Evolutionary conservation across 2,113 vertebrate genomes (phyloP), one percentile per base, ranked within the genome.

Genomic region (Acanthochromis polyacanthus): DNA sequence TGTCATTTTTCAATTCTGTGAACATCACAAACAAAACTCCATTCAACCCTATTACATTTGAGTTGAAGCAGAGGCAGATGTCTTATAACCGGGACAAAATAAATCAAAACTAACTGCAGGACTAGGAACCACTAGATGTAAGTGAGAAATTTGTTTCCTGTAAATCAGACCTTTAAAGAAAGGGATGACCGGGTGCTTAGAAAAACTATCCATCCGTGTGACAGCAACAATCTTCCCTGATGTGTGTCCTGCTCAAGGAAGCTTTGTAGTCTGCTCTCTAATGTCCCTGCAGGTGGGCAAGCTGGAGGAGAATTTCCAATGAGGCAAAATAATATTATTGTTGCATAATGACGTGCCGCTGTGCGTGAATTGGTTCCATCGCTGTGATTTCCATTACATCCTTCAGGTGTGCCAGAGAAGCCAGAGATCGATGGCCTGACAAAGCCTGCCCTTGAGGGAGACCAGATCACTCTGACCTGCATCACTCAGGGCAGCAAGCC

Each of bases 401-500:
- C 85, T 79, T 45, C 86, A 99, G 98, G 97, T 88, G 97, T 99
- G 85, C 98, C 98, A 1, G 97, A 97, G 86, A 97, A 97, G 89
- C 98, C 98, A 59, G 96, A 98, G 81, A 99, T 99, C 76, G 96
- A 96, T 72, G 97, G 98, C 83, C 94, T 98, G 92, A 96, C 94
- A 46, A 98, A 97, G 84, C 98, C 98, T 0, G 96, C 97, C 58
- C 92, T 97, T 95, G 98, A 99, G 84, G 98, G 98, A 73, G 98
- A 99, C 80, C 90, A 95, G 76, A 96, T 99, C 95, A 97, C 97
- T 52, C 93, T 99, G 80, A 99, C 97, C 80, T 99, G 98, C 92
- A 97, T 97, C 89, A 99, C 97, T 10, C 97, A 96, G 58, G 98
- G 98, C 73, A 99, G 97, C 82, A 99, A 99, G 91, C 98, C 98